Evolutionary conservation across 2,888 invertebrate species (phyloP), one percentile per base, ranked within the genome.

Genomic region (Mechanitis messenoides): DNA sequence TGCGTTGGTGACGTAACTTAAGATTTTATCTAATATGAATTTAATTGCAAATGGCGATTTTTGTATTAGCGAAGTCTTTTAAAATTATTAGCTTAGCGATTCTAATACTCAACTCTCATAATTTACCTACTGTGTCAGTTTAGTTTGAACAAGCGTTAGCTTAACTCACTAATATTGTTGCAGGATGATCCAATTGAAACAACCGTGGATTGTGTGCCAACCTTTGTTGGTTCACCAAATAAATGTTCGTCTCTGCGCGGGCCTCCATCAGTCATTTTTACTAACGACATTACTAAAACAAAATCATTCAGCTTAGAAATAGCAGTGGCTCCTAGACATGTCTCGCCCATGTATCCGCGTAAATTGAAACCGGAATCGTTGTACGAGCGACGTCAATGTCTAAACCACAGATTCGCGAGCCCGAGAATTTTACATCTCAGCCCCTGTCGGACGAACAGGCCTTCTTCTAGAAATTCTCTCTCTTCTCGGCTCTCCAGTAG

Each of bases 401-500:
- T 89, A 45, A 86, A 82, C 65, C 87, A 87, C 62, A 77, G 88
- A 54, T 90, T 88, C 65, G 81, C 88, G 12, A 87, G 89, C 65
- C 88, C 90, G 33, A 76, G 89, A 63, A 80, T 93, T 66, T 81
- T 93, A 53, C 92, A 92, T 57, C 90, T 93, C 60, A 92, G 92
- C 71, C 92, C 92, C 45, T 91, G 92, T 74, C 92, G 92, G 65
- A 89, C 84, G 69, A 86, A 77, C 58, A 89, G 95, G 67, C 95
- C 95, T 11, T 94, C 94, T 69, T 95, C 95, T 0, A 91, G 95
- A 53, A 95, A 92, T 74, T 95, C 95, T 3, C 84, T 95, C 7
- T 93, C 94, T 6, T 95, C 95, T 4, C 92, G 96, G 3, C 90
- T 96, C 28, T 96, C 96, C 55, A 95, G 95, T 77, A 96, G 96